Conservation (phyloP, 1,140 invertebrate species). For the Drosophila novamexicana region DNA sequence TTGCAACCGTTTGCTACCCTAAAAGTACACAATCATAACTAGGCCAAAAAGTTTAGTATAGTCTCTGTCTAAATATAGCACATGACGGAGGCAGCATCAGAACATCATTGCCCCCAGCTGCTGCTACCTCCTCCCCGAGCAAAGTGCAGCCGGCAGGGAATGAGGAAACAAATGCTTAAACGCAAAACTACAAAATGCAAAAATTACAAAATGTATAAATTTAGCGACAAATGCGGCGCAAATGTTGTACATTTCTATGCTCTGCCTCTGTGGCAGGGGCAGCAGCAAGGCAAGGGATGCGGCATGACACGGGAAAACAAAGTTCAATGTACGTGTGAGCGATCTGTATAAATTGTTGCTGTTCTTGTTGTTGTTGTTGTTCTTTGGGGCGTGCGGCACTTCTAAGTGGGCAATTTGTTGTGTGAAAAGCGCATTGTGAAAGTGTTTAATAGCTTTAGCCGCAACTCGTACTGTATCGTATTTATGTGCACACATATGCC, state of each 20-base stretch:
- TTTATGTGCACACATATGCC: conserved; percentile 13
- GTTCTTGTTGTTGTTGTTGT: conserved; percentile 8
- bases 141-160: conserved; percentile 52
- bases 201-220: conserved; percentile 61
- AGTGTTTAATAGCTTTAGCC: conserved; percentile 62
- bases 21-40: conserved; percentile 57
- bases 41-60: conserved; percentile 61
- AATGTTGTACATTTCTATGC: conserved; percentile 39
- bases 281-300: neutral
- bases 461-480: neutral
- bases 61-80: conserved; percentile 56
- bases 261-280: neutral
- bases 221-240: conserved; percentile 62
- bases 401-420: conserved; percentile 74
- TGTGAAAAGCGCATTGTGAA: conserved; percentile 63
- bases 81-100: conserved; percentile 44
- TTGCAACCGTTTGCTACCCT: conserved; percentile 34
- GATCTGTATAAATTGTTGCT: conserved; percentile 38
- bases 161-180: conserved; percentile 74
- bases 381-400: conserved; percentile 47
- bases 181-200: conserved; percentile 48
- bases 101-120: neutral
- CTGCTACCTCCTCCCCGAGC: neutral
- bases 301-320: conserved; percentile 31
- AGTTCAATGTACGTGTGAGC: conserved; percentile 72